phyloP scores from a whole-genome alignment of 2,797 vertebrate species.

The Etheostoma nigrum region DNA sequence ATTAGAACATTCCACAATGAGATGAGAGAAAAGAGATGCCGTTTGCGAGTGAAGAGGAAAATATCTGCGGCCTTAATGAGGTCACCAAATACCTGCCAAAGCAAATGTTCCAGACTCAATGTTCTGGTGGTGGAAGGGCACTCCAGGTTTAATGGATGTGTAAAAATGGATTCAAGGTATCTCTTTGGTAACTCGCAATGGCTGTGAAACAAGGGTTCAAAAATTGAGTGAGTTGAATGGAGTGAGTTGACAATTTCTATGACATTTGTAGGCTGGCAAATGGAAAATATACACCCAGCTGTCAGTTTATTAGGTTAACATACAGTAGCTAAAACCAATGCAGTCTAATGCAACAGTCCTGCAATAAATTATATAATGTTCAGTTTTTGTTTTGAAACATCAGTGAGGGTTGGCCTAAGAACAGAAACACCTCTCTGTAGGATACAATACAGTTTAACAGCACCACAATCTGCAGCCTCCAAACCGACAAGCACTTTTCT shows the following conservation, averaged over 20 bases:
- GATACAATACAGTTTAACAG: background rate
- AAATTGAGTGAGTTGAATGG: background rate
- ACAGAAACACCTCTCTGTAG: background rate
- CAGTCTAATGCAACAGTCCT: background rate
- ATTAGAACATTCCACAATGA: conserved; percentile 60
- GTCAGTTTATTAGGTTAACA: background rate
- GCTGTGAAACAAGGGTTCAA: conserved; percentile 22
- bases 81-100: conserved; percentile 72
- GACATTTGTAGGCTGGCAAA: background rate
- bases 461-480: background rate
- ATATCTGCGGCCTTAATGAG: conserved; percentile 63
- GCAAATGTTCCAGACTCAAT: conserved; percentile 69
- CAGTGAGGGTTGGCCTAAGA: background rate
- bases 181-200: conserved; percentile 47
- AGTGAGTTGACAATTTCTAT: conserved; percentile 9
- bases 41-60: conserved; percentile 47
- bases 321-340: background rate
- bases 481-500: background rate
- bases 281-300: background rate
- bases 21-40: conserved; percentile 60
- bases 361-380: background rate
- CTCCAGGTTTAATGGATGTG: conserved; percentile 67
- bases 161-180: conserved; percentile 58
- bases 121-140: conserved; percentile 39
- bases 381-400: background rate